Evolutionary conservation across 2,888 invertebrate genomes (phyloP), one percentile per base, ranked within the genome.

Genomic region (Ectemnius cavifrons): DNA sequence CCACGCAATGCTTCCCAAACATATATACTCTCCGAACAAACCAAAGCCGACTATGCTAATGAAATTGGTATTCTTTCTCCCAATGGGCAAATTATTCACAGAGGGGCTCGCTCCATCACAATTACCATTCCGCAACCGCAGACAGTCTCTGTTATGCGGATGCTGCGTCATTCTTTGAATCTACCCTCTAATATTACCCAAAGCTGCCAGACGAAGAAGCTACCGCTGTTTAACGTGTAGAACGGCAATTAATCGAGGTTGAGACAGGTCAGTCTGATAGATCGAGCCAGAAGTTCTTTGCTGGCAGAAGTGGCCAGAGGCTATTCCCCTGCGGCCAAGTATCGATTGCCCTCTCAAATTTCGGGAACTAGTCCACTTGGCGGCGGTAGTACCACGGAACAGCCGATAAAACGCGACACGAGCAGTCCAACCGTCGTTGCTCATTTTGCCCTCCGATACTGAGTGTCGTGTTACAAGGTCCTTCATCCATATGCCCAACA

Each of bases 181-280:
- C 45, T 45, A 11, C 23, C 37, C 37, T 4, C 37, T 0, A 37
- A 8, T 8, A 37, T 37, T 37, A 37, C 8, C 1, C 8, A 4
- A 37, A 11, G 0, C 37, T 37, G 37, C 37, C 8, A 6, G 8
- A 8, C 37, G 37, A 6, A 37, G 5, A 11, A 37, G 37, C 37
- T 37, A 37, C 6, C 37, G 8, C 6, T 37, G 37, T 37, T 37
- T 37, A 37, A 37, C 37, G 2, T 6, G 49, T 14, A 52, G n/a
- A 58, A 66, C 49, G 71, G 74, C 79, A 70, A 77, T 80, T 77
- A 82, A 82, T 80, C 83, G 81, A 82, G 80, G 80, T 80, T 79
- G 58, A 16, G 83, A 77, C 77, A 83, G 82, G 82, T 82, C 81
- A 83, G 80, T 83, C 75, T 72, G 67, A 69, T 71, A 74, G 76